These are phyloP conservation scores for Mixornis gularis DNA, from an alignment of 2,113 vertebrate species.

Conservation along the genomic window DNA sequence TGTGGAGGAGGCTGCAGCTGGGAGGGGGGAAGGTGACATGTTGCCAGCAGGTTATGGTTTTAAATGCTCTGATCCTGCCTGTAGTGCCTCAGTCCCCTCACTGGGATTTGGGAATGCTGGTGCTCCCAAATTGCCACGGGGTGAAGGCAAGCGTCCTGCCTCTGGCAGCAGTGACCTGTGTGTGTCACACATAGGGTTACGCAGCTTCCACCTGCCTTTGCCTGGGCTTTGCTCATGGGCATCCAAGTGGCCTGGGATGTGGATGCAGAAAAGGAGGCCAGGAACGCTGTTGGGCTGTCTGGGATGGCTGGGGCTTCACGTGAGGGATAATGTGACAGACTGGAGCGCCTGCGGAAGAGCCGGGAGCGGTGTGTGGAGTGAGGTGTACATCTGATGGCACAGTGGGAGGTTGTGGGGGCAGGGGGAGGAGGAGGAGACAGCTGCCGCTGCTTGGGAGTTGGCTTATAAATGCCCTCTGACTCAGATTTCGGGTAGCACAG, in stretches of 20 bases:
- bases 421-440: conserved; percentile 32
- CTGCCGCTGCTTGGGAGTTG: conserved; percentile 41
- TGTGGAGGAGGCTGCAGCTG: not conserved
- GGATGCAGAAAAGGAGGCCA: not conserved
- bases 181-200: rapidly evolving
- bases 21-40: rapidly evolving
- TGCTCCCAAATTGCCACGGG: rapidly evolving
- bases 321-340: conserved; percentile 29
- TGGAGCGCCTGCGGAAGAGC: not conserved
- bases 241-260: rapidly evolving
- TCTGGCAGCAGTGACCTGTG: not conserved
- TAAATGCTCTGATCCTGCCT: not conserved
- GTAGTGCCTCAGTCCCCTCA: not conserved
- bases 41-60: not conserved
- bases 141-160: too few relatives aligned
- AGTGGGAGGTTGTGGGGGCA: conserved; percentile 43
- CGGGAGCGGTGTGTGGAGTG: not conserved
- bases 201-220: not conserved
- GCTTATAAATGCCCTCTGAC: conserved; percentile 58
- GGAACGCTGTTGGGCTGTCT: not conserved
- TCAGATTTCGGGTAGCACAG: conserved; percentile 24
- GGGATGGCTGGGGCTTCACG: not conserved
- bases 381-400: conserved; percentile 44
- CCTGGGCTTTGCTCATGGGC: rapidly evolving
- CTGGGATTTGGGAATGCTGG: not conserved